Percentiles rank a stretch among this genome's conserved stretches.
phyloP scores from a whole-genome alignment of 1,140 invertebrate species.

The Luehdorfia chinensis region DNA sequence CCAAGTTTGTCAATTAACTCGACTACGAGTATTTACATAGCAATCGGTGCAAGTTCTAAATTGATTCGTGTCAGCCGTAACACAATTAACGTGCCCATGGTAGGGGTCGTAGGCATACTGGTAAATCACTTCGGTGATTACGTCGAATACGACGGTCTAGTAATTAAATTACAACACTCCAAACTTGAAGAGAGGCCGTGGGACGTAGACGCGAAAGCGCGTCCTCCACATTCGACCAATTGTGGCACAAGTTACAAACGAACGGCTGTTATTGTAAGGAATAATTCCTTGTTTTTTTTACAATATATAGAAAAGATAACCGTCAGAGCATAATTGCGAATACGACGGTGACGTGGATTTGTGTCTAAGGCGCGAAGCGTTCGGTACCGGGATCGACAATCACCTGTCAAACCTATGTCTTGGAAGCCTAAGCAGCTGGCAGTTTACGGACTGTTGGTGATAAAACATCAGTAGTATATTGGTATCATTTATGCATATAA shows the following conservation, averaged over 20 bases:
- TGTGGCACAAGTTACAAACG: neutral
- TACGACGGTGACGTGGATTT: too few species aligned
- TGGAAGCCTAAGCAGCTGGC: too few species aligned
- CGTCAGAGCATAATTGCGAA: too few species aligned
- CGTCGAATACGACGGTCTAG: slow-evolving; percentile 31
- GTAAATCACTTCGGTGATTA: slow-evolving; percentile 43
- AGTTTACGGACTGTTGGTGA: too few species aligned
- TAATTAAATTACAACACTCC: slow-evolving; percentile 51
- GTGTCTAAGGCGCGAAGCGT: too few species aligned
- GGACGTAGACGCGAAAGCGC: slow-evolving; percentile 14
- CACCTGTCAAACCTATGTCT: too few species aligned
- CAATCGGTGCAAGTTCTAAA: slow-evolving; percentile 10
- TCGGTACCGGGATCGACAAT: too few species aligned
- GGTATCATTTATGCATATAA: too few species aligned
- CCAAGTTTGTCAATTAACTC: neutral
- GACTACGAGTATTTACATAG: slow-evolving; percentile 4
- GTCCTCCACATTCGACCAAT: neutral
- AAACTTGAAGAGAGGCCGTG: slow-evolving; percentile 32
- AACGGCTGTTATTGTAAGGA: neutral
- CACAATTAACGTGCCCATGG: slow-evolving; percentile 22
- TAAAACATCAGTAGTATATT: too few species aligned
- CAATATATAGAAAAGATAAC: too few species aligned
- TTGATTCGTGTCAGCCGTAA: slow-evolving; percentile 19
- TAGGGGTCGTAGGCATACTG: slow-evolving; percentile 20
- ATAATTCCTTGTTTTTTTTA: neutral